phyloP scores from a whole-genome alignment of 2,888 invertebrate species.

The Zeuzera pyrina region DNA sequence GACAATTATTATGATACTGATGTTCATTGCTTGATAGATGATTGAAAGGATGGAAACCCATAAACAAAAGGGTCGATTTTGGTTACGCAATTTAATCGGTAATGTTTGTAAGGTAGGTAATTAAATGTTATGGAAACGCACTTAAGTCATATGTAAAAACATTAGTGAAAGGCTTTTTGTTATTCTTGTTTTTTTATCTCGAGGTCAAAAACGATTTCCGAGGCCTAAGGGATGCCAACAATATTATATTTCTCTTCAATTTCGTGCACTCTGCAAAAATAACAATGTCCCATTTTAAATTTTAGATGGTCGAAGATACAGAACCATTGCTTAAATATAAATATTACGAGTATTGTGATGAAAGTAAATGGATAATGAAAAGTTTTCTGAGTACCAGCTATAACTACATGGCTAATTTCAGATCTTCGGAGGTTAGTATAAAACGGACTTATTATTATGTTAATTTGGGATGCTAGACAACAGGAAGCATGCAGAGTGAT shows the following conservation, averaged over 20 bases:
- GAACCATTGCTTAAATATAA: too few relatives aligned
- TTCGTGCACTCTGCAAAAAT: slow-evolving; percentile 65
- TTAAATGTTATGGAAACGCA: slow-evolving; percentile 54
- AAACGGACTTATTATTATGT: too few relatives aligned
- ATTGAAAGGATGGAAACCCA: slow-evolving; percentile 70
- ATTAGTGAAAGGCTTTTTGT: slow-evolving; percentile 19
- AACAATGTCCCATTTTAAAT: slow-evolving; percentile 71
- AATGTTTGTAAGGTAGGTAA: slow-evolving; percentile 52
- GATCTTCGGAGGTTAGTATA: too few relatives aligned
- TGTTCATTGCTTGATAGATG: slow-evolving; percentile 70
- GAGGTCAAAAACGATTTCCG: slow-evolving; percentile 44
- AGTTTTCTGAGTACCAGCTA: too few relatives aligned
- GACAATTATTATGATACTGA: slow-evolving; percentile 72
- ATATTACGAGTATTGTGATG: too few relatives aligned
- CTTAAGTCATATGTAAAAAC: slow-evolving; percentile 21
- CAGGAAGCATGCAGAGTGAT: too few relatives aligned
- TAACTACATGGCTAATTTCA: too few relatives aligned
- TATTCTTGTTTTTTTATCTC: slow-evolving; percentile 34
- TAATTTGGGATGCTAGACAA: too few relatives aligned
- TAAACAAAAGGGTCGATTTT: slow-evolving; percentile 69
- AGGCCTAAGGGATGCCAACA: slow-evolving; percentile 40
- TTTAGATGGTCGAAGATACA: too few relatives aligned
- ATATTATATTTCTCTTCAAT: slow-evolving; percentile 70
- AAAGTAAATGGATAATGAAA: too few relatives aligned
- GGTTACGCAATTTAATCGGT: slow-evolving; percentile 67